Evolutionary conservation across 1,140 invertebrate genomes (phyloP).

Genomic region (Cotesia glomerata): DNA sequence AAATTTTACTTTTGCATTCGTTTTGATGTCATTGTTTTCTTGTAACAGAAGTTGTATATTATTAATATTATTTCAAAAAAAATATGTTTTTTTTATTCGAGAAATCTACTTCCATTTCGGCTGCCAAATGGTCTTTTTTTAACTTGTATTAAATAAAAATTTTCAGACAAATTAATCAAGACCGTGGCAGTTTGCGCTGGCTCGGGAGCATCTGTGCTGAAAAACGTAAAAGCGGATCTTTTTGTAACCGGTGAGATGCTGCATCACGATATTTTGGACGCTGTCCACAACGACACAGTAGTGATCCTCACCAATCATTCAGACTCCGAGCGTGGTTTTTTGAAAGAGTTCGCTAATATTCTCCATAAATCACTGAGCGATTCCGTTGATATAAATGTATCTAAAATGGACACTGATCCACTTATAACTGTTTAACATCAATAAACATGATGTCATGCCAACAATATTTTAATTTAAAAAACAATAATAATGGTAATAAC

Average conservation of each 20-base stretch:
- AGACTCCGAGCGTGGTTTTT: constrained; percentile 92
- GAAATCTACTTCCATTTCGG: too few species aligned
- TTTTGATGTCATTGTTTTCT: too few species aligned
- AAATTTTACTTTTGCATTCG: too few species aligned
- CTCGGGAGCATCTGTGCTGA: constrained; percentile 80
- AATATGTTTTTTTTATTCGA: too few species aligned
- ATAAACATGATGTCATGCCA: background rate
- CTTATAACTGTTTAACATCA: constrained; percentile 63
- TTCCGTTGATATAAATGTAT: constrained; percentile 73
- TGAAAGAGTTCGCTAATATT: constrained; percentile 67
- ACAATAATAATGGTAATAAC: background rate
- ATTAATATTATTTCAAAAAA: too few species aligned
- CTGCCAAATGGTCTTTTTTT: too few species aligned
- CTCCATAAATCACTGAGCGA: constrained; percentile 64
- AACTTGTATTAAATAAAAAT: background rate
- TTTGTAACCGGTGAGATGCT: constrained; percentile 94
- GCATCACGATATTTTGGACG: constrained; percentile 94
- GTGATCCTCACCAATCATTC: constrained; percentile 94
- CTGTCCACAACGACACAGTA: constrained; percentile 73
- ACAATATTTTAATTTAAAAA: background rate
- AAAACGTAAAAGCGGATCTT: constrained; percentile 76
- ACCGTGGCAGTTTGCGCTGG: constrained; percentile 89
- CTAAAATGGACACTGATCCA: constrained; percentile 77
- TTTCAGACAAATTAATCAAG: constrained; percentile 62
- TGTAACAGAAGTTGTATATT: too few species aligned